Conservation (phyloP, 1,140 invertebrate species). For the Polypedilum pembai region DNA sequence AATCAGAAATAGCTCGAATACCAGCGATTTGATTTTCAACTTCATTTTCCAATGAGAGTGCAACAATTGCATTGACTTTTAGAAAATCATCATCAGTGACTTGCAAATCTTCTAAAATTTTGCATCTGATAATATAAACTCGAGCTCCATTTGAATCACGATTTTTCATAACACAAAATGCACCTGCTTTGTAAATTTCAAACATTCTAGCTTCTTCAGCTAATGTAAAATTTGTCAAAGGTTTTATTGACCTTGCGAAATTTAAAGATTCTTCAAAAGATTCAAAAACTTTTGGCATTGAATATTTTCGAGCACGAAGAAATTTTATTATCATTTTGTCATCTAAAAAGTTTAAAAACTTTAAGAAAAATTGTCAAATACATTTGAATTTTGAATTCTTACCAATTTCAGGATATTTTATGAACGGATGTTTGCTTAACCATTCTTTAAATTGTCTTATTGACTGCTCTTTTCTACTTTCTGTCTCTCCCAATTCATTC, state of each 20-base stretch:
- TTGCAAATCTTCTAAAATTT: neutral
- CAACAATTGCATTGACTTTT: neutral
- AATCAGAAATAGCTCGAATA: neutral
- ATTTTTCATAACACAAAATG: neutral
- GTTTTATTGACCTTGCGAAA: neutral
- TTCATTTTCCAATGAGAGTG: neutral
- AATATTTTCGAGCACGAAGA: neutral
- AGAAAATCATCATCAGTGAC: neutral
- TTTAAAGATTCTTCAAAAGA: neutral
- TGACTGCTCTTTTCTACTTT: neutral
- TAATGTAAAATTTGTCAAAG: neutral
- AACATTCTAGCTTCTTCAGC: neutral
- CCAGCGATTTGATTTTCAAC: neutral
- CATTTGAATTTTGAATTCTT: neutral
- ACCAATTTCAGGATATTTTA: neutral
- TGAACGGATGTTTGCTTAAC: neutral
- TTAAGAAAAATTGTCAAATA: neutral
- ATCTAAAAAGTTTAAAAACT: neutral
- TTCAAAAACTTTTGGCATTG: neutral
- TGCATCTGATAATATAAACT: neutral
- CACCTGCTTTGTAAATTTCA: neutral
- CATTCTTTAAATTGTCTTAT: neutral
- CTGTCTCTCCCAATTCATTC: neutral
- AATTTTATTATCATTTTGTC: neutral
- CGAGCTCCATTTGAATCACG: neutral